Base-by-base conservation (phyloP, 2,113 vertebrate genomes). In the Sinocyclocheilus anshuiensis region DNA sequence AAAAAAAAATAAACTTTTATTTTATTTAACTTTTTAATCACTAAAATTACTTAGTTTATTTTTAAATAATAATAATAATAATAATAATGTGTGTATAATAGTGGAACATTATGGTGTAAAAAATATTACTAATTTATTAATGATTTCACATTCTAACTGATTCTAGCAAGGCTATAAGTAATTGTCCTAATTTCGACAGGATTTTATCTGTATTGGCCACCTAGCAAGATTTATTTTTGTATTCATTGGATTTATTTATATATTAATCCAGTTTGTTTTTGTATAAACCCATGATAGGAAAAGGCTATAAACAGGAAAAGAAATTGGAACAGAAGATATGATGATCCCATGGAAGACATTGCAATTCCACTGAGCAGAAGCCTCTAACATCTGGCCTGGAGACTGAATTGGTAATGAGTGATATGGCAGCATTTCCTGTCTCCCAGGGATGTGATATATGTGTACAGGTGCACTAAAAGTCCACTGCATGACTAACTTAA, bases 381-480 rank as follows among this genome's bases (percentile, higher is more conserved):
- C 63, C 61, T 82, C 24, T 69, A 33, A 45, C 77, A 61, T 74
- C 63, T 57, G 84, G 77, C 84, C 77, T 61, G 77, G 24, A 74
- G 77, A 57, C 63, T 74, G 77, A 72, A 86, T 86, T 5, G 24
- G 65, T 74, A 81, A 86, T 74, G 84, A 80, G 77, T 42, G 69
- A 81, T 86, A 61, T 45, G 80, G 67, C 65, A 59, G 36, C n/a
- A 45, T 11, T 74, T 59, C 75, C 61, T 79, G 77, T 69, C 77
- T 79, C 84, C 39, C 84, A 53, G 84, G 55, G 84, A 79, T 57
- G 65, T 74, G 77, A 72, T 63, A 81, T 74, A 81, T 80, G 29
- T 86, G 65, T 86, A 69, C 50, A 55, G 42, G 33, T 74, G 65
- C 84, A 33, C 50, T 79, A 55, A 79, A 59, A 24, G 36, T 81